phyloP scores from a whole-genome alignment of 2,797 vertebrate species.

The Chromis chromis region DNA sequence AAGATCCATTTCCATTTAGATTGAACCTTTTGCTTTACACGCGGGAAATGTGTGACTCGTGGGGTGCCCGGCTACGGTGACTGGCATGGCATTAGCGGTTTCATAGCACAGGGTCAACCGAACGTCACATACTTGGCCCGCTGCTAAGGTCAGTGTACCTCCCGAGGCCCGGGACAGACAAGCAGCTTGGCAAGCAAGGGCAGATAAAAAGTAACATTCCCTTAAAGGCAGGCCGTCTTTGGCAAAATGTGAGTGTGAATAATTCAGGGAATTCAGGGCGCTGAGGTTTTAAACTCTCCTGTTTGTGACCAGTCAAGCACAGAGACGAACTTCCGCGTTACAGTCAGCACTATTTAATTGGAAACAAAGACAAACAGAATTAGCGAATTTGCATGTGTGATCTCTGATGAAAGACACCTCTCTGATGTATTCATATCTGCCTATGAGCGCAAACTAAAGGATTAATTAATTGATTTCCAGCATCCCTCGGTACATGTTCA shows the following conservation, averaged over 20 bases:
- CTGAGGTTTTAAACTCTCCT: slow-evolving; percentile 6
- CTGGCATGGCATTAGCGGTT: slow-evolving; percentile 32
- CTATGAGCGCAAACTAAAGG: slow-evolving; percentile 15
- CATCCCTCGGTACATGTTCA: slow-evolving; percentile 17
- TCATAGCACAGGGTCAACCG: slow-evolving; percentile 34
- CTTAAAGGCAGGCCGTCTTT: slow-evolving; percentile 32
- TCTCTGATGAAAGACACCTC: slow-evolving; percentile 38
- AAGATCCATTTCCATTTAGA: slow-evolving; percentile 69
- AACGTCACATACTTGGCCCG: slow-evolving; percentile 32
- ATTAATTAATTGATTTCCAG: slow-evolving; percentile 30
- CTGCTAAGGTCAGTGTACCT: slow-evolving; percentile 40
- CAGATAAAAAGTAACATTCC: slow-evolving; percentile 39
- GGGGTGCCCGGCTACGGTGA: slow-evolving; percentile 24
- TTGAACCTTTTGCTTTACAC: slow-evolving; percentile 49
- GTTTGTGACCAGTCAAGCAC: slow-evolving; percentile 19
- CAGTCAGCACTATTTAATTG: slow-evolving; percentile 28
- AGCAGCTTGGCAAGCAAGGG: slow-evolving; percentile 28
- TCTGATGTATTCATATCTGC: slow-evolving; percentile 26
- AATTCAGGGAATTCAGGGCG: slow-evolving; percentile 11
- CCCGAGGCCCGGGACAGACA: slow-evolving; percentile 40
- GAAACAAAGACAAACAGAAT: slow-evolving; percentile 21
- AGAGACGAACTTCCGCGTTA: neutral
- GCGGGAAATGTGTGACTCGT: slow-evolving; percentile 4
- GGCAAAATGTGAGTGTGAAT: slow-evolving; percentile 13
- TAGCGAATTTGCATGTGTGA: slow-evolving; percentile 14